These are phyloP conservation scores for Agriopis leucophaearia DNA, from an alignment of 2,888 invertebrate species.

Conservation along the genomic window DNA sequence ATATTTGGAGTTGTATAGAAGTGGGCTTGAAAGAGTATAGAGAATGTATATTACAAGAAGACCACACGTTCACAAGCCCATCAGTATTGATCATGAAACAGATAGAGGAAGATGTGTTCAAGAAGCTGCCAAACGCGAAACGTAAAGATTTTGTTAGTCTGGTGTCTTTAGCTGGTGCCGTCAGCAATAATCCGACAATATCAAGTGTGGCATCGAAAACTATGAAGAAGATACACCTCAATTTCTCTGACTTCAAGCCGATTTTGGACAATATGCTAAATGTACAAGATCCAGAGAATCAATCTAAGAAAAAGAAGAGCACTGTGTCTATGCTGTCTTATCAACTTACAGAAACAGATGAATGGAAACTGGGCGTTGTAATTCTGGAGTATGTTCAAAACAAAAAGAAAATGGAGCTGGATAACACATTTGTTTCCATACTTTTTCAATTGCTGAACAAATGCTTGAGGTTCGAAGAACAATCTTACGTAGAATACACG, in stretches of 20 bases:
- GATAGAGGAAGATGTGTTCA: conserved; percentile 85
- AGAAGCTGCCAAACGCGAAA: conserved; percentile 75
- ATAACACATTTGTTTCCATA: conserved; percentile 89
- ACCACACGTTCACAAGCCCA: conserved; percentile 68
- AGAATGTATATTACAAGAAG: conserved; percentile 72
- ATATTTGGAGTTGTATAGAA: conserved; percentile 87
- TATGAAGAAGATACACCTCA: conserved; percentile 89
- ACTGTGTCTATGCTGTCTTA: conserved; percentile 81
- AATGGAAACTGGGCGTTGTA: conserved; percentile 93
- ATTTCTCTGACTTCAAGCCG: conserved; percentile 86
- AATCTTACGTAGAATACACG: conserved; percentile 93
- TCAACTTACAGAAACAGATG: conserved; percentile 87
- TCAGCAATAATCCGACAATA: conserved; percentile 87
- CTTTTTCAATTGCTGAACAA: conserved; percentile 93
- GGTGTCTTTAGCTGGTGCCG: conserved; percentile 85
- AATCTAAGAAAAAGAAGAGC: conserved; percentile 75
- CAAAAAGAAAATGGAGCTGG: conserved; percentile 91
- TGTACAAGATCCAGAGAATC: conserved; percentile 70
- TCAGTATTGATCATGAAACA: conserved; percentile 85
- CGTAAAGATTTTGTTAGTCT: conserved; percentile 81
- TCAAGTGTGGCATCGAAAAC: conserved; percentile 87
- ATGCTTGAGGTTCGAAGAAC: conserved; percentile 93
- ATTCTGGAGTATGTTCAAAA: conserved; percentile 94
- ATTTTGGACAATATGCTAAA: conserved; percentile 88
- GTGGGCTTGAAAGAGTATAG: conserved; percentile 83